Evolutionary conservation across 2,113 vertebrate genomes (phyloP), one percentile per base, ranked within the genome.

Genomic region (Cyrtonyx montezumae): DNA sequence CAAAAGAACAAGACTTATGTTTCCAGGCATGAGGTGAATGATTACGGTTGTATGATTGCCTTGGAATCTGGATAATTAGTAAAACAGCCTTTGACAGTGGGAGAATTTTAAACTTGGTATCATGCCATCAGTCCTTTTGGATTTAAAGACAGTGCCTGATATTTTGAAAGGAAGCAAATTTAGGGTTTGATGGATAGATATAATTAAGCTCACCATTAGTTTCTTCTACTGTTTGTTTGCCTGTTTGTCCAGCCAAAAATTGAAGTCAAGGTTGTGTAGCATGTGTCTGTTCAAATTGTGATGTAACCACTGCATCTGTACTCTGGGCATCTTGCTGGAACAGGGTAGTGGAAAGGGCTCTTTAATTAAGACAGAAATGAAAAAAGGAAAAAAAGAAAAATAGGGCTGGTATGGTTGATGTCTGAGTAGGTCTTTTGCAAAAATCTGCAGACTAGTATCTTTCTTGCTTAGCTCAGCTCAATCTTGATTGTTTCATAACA

Each of bases 11-110:
- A 96, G 97, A 98, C 97, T 98, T 97, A 98, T 97, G 98, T 98
- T 98, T 97, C 97, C 96, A 97, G 97, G 98, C 96, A 94, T 98
- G 98, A 98, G 97, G 97, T 97, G 98, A 98, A 99, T 98, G 98
- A 98, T 98, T 98, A 98, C 96, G 91, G 97, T 97, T 94, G 97
- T 98, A 98, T 98, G 96, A 98, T 98, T 98, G 98, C 97, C 97
- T 98, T 95, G 93, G 97, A 98, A 98, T 97, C 96, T 96, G 94
- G 97, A 98, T 98, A 98, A 98, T 98, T 98, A 98, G 96, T 98
- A 98, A 98, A 97, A 96, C 97, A 97, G 97, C 87, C 91, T 84
- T 95, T 97, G 96, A 98, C 97, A 97, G 97, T 96, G 95, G 91
- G 95, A 98, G 96, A 98, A 98, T 98, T 98, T 98, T 97, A 97